A percentile compares a stretch with the other conserved stretches of the same genome.
These are phyloP conservation scores for Gila robusta DNA, from an alignment of 2,797 vertebrate species.

Conservation along the genomic window DNA sequence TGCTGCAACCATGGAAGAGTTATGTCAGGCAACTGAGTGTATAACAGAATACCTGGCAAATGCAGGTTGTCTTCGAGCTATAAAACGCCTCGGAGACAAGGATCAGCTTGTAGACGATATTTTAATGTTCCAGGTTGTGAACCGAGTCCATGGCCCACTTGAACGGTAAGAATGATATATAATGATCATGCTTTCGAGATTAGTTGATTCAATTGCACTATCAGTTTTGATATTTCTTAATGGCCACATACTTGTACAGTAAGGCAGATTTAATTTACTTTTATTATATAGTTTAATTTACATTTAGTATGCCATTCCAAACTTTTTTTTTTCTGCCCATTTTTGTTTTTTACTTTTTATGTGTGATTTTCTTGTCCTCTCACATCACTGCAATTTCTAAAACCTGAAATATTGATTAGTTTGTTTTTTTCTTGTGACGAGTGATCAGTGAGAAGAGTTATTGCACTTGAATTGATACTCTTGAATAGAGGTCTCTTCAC, in stretches of 20 bases:
- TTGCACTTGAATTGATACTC: too few species aligned
- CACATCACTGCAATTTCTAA: background rate
- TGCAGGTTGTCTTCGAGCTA: conserved; percentile 6
- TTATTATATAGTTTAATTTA: too few species aligned
- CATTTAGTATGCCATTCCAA: background rate
- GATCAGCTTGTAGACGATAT: background rate
- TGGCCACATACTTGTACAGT: background rate
- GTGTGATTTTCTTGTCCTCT: background rate
- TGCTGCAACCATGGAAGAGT: background rate
- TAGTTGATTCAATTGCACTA: background rate
- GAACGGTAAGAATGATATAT: background rate
- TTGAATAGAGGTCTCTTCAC: too few species aligned
- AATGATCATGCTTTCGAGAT: background rate
- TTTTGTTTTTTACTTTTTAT: too few species aligned
- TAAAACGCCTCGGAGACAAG: background rate
- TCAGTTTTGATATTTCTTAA: background rate
- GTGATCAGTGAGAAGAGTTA: too few species aligned
- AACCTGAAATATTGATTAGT: too few species aligned
- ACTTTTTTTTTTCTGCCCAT: background rate
- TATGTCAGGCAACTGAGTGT: background rate
- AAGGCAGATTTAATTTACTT: background rate
- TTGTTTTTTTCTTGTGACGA: too few species aligned
- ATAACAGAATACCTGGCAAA: conserved; percentile 7
- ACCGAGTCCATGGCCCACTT: conserved; percentile 4
- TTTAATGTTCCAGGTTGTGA: background rate